Conservation (phyloP, 2,797 vertebrate species). For the Oryzias sinensis region DNA sequence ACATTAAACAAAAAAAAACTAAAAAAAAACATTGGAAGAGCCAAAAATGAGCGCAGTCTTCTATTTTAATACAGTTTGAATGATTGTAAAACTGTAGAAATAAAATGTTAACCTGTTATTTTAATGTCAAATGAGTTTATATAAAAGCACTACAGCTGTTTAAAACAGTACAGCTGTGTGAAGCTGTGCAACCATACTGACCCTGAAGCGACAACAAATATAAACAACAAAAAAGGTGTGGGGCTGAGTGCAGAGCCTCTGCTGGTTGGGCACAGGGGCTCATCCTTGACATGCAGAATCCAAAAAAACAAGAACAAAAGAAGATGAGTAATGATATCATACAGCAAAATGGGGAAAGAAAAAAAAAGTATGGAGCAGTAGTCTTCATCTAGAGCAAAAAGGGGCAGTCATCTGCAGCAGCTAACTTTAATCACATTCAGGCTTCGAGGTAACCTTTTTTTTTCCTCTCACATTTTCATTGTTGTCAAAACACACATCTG, state of each 20-base stretch:
- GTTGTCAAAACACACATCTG: constrained; percentile 95
- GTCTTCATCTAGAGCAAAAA: no score
- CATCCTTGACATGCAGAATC: constrained; percentile 83
- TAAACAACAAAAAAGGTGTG: constrained; percentile 84
- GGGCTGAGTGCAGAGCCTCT: constrained; percentile 80
- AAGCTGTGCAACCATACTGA: constrained; percentile 76
- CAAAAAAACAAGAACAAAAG: constrained; percentile 81
- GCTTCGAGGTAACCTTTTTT: constrained; percentile 37
- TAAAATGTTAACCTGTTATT: no score
- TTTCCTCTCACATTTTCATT: constrained; percentile 84
- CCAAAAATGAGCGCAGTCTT: no score
- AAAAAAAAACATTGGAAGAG: no score
- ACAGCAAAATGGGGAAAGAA: constrained; percentile 14
- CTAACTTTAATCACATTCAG: constrained; percentile 26
- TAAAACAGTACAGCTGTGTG: constrained; percentile 62
- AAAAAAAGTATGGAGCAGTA: neutral
- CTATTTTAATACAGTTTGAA: no score
- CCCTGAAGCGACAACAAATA: constrained; percentile 85
- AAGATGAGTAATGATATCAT: constrained; percentile 31
- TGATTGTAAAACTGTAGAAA: no score
- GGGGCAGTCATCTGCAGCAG: no score
- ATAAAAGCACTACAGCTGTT: neutral
- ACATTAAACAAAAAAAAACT: no score
- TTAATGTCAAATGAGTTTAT: no score
- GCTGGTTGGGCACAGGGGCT: constrained; percentile 89